Percentiles rank a stretch among this genome's conserved stretches.
Evolutionary conservation across 2,113 vertebrate genomes (phyloP).

Genomic region (Cromileptes altivelis): DNA sequence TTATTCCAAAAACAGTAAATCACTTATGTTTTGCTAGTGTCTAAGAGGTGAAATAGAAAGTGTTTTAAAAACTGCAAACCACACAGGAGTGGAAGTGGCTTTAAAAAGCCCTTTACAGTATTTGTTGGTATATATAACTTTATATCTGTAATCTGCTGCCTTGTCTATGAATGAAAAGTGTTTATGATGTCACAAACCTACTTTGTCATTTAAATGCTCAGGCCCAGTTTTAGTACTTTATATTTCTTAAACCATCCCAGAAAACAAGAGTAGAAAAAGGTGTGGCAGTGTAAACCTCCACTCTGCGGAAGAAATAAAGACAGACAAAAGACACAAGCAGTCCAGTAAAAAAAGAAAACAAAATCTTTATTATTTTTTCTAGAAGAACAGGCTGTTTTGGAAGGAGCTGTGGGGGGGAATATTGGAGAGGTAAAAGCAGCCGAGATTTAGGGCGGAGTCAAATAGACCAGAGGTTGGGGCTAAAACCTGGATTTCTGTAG

Average conservation of each 20-base stretch:
- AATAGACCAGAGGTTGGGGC: constrained; percentile 67
- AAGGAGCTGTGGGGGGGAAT: constrained; percentile 38
- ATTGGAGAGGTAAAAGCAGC: constrained; percentile 75
- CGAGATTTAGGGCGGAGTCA: constrained; percentile 65
- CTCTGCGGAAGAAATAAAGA: constrained; percentile 9
- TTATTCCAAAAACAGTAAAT: constrained; percentile 37
- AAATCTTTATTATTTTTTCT: constrained; percentile 80
- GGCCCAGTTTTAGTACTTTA: neutral
- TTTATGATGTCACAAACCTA: constrained; percentile 8
- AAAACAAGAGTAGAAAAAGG: neutral
- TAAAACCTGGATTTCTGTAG: constrained; percentile 57
- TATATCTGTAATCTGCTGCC: neutral
- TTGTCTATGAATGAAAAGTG: neutral
- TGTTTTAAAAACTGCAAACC: neutral
- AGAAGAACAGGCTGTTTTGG: constrained; percentile 70
- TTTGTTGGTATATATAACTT: neutral
- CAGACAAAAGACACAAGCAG: constrained; percentile 49
- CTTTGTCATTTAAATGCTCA: neutral
- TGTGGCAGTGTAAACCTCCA: neutral
- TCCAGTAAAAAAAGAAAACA: constrained; percentile 81
- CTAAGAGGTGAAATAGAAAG: neutral
- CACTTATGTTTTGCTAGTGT: neutral
- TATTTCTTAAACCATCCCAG: neutral
- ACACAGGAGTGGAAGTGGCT: neutral
- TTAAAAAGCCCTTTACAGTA: neutral